phyloP scores from a whole-genome alignment of 2,113 vertebrate species.

The Siphamia tubifer region DNA sequence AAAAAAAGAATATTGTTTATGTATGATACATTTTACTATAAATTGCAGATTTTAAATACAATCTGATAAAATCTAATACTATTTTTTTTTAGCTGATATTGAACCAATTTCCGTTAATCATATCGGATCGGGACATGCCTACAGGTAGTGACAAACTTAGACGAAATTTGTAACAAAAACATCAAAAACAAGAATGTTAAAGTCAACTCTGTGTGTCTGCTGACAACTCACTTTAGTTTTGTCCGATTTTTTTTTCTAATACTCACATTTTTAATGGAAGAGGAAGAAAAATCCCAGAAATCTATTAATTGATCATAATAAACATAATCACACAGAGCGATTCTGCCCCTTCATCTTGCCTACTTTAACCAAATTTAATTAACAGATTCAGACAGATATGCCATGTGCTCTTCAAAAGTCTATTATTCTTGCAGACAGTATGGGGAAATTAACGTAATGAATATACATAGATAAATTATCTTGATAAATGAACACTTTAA shows the following conservation, averaged over 20 bases:
- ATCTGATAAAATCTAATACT: no score
- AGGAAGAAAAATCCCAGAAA: not conserved
- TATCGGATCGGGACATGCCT: no score
- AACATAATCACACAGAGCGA: constrained; percentile 1
- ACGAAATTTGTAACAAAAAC: no score
- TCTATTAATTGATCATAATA: not conserved
- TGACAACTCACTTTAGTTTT: not conserved
- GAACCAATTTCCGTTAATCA: no score
- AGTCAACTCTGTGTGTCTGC: no score
- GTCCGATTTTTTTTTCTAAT: not conserved
- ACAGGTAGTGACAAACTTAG: no score
- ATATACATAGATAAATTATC: not conserved
- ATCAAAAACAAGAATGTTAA: no score
- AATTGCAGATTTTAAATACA: no score
- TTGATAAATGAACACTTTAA: not conserved
- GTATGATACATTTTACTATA: no score
- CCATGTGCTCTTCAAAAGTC: not conserved
- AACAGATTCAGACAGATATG: not conserved
- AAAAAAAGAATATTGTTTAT: no score
- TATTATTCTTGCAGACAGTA: not conserved
- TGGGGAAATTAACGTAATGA: not conserved
- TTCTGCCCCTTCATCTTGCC: constrained; percentile 1
- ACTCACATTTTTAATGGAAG: not conserved
- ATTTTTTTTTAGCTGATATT: no score
- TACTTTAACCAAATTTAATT: constrained; percentile 17